Percentiles rank a stretch among this genome's conserved stretches.
These are phyloP conservation scores for Onychomys leucogaster DNA, from an alignment of 2,797 vertebrate species.

Conservation along the genomic window DNA sequence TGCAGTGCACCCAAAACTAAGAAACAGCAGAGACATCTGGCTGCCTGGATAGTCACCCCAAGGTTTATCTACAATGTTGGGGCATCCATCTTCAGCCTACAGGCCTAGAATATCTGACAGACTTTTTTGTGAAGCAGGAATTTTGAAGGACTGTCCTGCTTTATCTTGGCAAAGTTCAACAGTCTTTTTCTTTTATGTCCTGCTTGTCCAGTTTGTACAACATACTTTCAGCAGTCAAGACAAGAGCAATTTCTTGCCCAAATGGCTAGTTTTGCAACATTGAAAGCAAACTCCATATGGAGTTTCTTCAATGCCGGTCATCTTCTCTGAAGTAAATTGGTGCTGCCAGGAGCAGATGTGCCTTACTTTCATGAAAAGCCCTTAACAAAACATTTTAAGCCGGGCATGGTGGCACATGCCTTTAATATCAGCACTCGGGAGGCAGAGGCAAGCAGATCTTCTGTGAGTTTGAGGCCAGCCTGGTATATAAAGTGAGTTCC, in stretches of 20 bases:
- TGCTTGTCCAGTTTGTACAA: neutral
- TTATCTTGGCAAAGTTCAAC: neutral
- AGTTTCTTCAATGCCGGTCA: neutral
- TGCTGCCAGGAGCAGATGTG: neutral
- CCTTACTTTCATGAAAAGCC: neutral
- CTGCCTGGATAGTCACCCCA: neutral
- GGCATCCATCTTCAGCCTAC: neutral
- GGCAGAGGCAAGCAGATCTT: neutral
- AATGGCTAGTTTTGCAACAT: neutral
- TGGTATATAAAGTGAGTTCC: neutral
- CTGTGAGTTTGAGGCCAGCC: neutral
- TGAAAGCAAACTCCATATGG: neutral
- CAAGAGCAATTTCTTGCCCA: neutral
- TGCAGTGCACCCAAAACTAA: neutral
- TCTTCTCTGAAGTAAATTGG: neutral
- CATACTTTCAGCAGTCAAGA: neutral
- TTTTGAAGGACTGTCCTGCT: neutral
- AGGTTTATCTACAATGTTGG: neutral
- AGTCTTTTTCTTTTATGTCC: neutral
- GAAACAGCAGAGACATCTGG: neutral
- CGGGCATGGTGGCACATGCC: neutral
- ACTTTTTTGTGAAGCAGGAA: neutral
- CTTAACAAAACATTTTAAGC: neutral
- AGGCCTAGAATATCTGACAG: neutral
- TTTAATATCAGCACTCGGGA: neutral